A percentile compares a stretch with the other conserved stretches of the same genome.
These are phyloP conservation scores for Euphydryas editha DNA, from an alignment of 2,888 invertebrate species.

Conservation along the genomic window DNA sequence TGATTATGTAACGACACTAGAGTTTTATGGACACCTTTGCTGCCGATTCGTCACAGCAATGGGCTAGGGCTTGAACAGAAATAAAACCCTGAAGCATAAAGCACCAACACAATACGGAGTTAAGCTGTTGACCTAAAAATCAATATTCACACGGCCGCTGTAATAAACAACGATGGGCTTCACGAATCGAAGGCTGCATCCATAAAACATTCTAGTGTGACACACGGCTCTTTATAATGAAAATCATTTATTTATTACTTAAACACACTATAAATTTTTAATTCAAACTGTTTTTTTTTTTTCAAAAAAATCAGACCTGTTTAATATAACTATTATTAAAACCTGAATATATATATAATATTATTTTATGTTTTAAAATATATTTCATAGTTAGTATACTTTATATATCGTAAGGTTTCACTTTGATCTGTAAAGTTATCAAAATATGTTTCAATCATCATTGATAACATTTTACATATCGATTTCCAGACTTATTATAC, in stretches of 20 bases:
- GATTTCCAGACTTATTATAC: too few relatives aligned
- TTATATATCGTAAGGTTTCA: too few relatives aligned
- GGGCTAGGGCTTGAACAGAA: slow-evolving; percentile 52
- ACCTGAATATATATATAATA: too few relatives aligned
- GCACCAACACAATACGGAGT: slow-evolving; percentile 58
- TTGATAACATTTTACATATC: too few relatives aligned
- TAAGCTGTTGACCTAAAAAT: slow-evolving; percentile 79
- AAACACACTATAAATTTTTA: too few relatives aligned
- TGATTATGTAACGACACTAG: slow-evolving; percentile 35
- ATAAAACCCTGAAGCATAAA: slow-evolving; percentile 57
- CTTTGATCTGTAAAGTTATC: too few relatives aligned
- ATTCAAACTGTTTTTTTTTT: too few relatives aligned
- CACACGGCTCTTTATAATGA: slow-evolving; percentile 49
- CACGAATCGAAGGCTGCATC: slow-evolving; percentile 74
- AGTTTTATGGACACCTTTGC: slow-evolving; percentile 33
- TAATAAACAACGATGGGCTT: slow-evolving; percentile 74
- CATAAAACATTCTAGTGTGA: slow-evolving; percentile 69
- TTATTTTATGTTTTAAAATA: too few relatives aligned
- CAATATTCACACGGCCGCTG: slow-evolving; percentile 74
- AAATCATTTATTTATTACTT: not conserved
- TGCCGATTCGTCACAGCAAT: slow-evolving; percentile 54
- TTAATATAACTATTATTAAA: too few relatives aligned
- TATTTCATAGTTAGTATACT: too few relatives aligned
- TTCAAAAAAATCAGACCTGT: too few relatives aligned
- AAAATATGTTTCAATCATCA: too few relatives aligned